These are phyloP conservation scores for Corvus cornix DNA, from an alignment of 2,113 vertebrate genomes.

Conservation along the genomic window DNA sequence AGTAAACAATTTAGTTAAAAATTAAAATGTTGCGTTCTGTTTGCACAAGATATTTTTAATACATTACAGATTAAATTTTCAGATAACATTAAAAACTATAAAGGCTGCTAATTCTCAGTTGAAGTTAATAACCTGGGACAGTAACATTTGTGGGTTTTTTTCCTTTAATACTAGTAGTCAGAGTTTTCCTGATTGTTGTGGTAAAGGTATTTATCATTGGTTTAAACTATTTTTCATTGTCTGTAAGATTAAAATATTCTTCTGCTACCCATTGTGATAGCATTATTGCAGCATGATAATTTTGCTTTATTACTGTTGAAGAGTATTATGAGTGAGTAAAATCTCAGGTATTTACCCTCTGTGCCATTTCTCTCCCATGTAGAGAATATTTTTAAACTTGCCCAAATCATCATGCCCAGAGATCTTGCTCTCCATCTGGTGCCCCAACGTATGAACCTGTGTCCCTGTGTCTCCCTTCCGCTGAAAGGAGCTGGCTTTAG, in stretches of 20 bases:
- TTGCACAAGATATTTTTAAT: background rate
- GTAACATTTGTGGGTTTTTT: background rate
- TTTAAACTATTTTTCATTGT: background rate
- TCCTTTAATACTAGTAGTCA: background rate
- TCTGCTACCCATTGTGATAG: background rate
- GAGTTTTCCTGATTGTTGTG: background rate
- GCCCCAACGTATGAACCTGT: accelerated
- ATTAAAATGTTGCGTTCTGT: background rate
- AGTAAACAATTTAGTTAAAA: background rate
- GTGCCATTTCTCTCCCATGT: background rate
- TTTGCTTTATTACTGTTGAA: background rate
- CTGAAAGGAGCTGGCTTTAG: background rate
- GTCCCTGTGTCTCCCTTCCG: background rate
- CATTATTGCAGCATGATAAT: background rate
- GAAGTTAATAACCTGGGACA: background rate
- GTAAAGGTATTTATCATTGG: background rate
- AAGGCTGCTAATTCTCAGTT: background rate
- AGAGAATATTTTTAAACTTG: background rate
- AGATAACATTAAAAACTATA: background rate
- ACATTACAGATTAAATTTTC: background rate
- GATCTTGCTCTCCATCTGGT: background rate
- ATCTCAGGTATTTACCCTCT: background rate
- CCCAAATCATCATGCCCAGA: background rate
- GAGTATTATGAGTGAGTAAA: background rate
- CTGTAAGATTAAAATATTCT: background rate